phyloP scores from a whole-genome alignment of 2,113 vertebrate genomes.

The Lasiurus cinereus region DNA sequence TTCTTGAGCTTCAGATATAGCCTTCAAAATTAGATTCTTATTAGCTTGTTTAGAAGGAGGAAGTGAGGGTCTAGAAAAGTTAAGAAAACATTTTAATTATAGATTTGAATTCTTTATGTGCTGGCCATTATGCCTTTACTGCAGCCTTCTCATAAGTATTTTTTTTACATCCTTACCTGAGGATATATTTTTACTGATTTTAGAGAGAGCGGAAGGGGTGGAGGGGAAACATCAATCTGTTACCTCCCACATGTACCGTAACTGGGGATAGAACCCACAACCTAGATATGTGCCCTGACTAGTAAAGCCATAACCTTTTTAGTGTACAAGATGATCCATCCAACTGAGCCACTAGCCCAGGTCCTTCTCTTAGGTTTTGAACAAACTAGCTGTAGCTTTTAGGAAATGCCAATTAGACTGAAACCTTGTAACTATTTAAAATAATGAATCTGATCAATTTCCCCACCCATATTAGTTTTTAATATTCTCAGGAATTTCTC shows the following conservation, averaged over 20 bases:
- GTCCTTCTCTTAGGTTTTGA: background rate
- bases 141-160: background rate
- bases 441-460: background rate
- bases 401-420: background rate
- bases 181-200: background rate
- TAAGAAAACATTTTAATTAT: slow-evolving; percentile 34
- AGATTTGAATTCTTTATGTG: slow-evolving; percentile 23
- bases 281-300: background rate
- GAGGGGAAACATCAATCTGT: background rate
- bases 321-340: background rate
- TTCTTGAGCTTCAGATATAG: slow-evolving; percentile 98
- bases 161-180: background rate
- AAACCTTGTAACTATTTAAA: background rate
- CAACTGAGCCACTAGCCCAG: background rate
- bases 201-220: background rate
- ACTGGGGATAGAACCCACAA: background rate
- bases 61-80: slow-evolving; percentile 92
- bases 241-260: background rate
- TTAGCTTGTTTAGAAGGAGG: slow-evolving; percentile 98
- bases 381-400: background rate
- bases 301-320: background rate
- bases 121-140: background rate
- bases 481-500: slow-evolving; percentile 4
- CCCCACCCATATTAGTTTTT: background rate
- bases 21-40: slow-evolving; percentile 98